These are phyloP conservation scores for Drosophila kambysellisi DNA, from an alignment of 2,888 invertebrate genomes.

Conservation along the genomic window DNA sequence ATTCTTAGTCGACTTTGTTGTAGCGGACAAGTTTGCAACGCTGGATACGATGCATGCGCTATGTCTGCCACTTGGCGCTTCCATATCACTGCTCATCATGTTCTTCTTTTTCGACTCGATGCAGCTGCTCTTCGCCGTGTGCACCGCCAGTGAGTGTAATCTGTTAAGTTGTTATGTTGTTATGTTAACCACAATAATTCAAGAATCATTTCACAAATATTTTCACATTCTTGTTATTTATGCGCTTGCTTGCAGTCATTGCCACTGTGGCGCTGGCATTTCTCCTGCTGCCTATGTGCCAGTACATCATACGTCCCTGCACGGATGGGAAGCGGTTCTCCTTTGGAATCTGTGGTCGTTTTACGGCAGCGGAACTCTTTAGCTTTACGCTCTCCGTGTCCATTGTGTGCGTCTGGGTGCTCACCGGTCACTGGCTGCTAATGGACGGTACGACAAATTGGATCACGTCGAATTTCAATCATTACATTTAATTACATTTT, in stretches of 20 bases:
- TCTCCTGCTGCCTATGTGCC: slow-evolving; percentile 98
- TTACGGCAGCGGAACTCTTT: slow-evolving; percentile 96
- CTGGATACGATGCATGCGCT: slow-evolving; percentile 98
- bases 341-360: slow-evolving; percentile 96
- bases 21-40: slow-evolving; percentile 92
- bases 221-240: not conserved
- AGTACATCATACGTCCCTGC: slow-evolving; percentile 95
- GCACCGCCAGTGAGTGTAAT: slow-evolving; percentile 95
- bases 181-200: slow-evolving; percentile 1
- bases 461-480: not conserved
- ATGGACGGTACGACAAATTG: slow-evolving; percentile 92
- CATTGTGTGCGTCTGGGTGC: slow-evolving; percentile 98
- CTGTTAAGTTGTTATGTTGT: not conserved
- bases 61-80: slow-evolving; percentile 97
- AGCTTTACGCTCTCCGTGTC: slow-evolving; percentile 96
- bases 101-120: slow-evolving; percentile 99
- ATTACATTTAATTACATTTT: not conserved
- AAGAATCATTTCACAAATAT: not conserved
- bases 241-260: slow-evolving; percentile 89
- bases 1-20: slow-evolving; percentile 25
- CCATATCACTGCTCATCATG: slow-evolving; percentile 97
- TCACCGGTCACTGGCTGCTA: slow-evolving; percentile 98
- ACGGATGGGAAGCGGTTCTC: slow-evolving; percentile 94
- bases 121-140: slow-evolving; percentile 98
- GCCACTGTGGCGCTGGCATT: slow-evolving; percentile 98